Evolutionary conservation across 1,140 invertebrate genomes (phyloP).

Genomic region (Leptinotarsa texana): DNA sequence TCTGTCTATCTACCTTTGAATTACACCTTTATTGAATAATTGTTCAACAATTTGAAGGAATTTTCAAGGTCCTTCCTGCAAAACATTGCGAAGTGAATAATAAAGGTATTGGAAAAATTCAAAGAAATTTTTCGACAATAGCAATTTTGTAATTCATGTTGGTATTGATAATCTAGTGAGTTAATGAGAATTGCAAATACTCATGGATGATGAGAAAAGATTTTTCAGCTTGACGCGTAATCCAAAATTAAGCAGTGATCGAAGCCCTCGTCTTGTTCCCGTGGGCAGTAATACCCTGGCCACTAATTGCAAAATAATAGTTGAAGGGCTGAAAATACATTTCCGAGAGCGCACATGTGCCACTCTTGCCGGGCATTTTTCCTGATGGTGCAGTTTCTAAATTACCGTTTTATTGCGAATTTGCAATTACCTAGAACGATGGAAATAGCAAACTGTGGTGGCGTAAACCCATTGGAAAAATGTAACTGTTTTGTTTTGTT

Average conservation of each 20-base stretch:
- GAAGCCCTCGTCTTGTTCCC: slow-evolving; percentile 13
- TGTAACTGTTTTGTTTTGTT: no score
- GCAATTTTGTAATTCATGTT: no score
- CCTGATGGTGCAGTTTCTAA: slow-evolving; percentile 20
- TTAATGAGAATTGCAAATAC: no score
- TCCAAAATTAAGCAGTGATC: slow-evolving; percentile 21
- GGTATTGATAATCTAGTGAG: no score
- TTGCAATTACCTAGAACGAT: slow-evolving; percentile 4
- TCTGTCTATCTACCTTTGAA: no score
- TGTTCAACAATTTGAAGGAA: no score
- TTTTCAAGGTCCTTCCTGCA: no score
- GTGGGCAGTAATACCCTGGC: background rate
- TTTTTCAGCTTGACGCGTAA: background rate
- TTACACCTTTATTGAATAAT: no score
- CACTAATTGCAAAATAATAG: slow-evolving; percentile 28
- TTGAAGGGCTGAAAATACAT: slow-evolving; percentile 20
- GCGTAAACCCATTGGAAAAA: background rate
- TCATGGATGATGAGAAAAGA: no score
- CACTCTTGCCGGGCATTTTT: slow-evolving; percentile 14
- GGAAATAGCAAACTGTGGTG: background rate
- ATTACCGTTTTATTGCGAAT: slow-evolving; percentile 17
- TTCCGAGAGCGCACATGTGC: slow-evolving; percentile 13
- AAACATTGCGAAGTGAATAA: no score
- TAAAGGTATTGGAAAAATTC: no score
- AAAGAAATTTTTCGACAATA: no score